A percentile compares a stretch with the other conserved stretches of the same genome.
phyloP scores from a whole-genome alignment of 1,140 invertebrate species.

The Elymnias hypermnestra region DNA sequence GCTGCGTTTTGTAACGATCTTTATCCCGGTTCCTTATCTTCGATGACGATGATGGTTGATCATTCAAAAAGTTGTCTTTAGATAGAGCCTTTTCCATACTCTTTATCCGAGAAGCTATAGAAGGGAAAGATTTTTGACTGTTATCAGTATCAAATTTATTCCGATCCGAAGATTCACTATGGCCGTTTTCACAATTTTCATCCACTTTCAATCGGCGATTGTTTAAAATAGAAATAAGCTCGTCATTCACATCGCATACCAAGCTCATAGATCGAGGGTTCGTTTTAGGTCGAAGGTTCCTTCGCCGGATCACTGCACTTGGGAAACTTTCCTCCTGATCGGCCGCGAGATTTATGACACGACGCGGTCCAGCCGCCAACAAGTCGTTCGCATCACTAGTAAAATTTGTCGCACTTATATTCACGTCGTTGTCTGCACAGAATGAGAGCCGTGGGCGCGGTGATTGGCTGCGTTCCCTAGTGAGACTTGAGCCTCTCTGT shows the following conservation, averaged over 20 bases:
- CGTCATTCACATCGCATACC: conserved; percentile 67
- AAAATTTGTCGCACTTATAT: conserved; percentile 62
- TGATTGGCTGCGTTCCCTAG: conserved; percentile 76
- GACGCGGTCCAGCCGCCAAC: conserved; percentile 60
- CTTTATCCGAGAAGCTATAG: conserved; percentile 71
- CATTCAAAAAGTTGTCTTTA: conserved; percentile 47
- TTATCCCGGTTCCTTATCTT: conserved; percentile 70
- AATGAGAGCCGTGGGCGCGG: conserved; percentile 77
- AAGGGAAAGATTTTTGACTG: conserved; percentile 58
- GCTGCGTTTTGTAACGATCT: conserved; percentile 80
- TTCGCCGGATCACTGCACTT: conserved; percentile 62
- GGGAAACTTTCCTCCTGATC: conserved; percentile 55
- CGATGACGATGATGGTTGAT: conserved; percentile 50
- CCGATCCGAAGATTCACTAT: conserved; percentile 35
- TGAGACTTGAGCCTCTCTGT: conserved; percentile 72
- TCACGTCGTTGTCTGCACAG: conserved; percentile 70
- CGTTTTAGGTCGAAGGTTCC: conserved; percentile 67
- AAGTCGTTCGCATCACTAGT: conserved; percentile 59
- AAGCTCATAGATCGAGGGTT: conserved; percentile 67
- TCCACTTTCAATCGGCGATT: conserved; percentile 66
- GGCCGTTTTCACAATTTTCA: conserved; percentile 55
- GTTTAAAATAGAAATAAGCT: conserved; percentile 67
- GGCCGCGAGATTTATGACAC: conserved; percentile 47
- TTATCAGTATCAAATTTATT: conserved; percentile 29
- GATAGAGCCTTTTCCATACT: conserved; percentile 69